Conservation (phyloP, 2,797 vertebrate genomes). For the Cichlasoma orientale region DNA sequence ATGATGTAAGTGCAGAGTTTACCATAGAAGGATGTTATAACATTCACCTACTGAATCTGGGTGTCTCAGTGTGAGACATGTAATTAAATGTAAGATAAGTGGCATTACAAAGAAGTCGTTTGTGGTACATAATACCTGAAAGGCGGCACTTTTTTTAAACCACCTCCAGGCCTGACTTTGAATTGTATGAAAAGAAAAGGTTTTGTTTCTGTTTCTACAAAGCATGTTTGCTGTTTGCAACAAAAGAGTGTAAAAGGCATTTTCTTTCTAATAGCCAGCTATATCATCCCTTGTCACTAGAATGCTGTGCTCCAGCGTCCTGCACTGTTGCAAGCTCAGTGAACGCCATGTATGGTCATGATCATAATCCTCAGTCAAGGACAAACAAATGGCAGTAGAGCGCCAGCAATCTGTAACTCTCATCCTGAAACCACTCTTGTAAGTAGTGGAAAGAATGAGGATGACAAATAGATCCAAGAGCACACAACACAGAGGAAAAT, state of each 20-base stretch:
- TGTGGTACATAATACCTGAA: background rate
- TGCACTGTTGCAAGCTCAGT: background rate
- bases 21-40: background rate
- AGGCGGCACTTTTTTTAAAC: background rate
- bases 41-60: background rate
- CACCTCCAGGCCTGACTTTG: background rate
- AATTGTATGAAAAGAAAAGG: background rate
- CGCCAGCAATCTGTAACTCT: constrained; percentile 22
- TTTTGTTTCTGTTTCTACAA: background rate
- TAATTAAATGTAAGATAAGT: background rate
- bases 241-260: constrained; percentile 5
- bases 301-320: constrained; percentile 1
- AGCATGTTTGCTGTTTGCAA: background rate
- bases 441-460: constrained; percentile 11
- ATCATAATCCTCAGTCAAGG: constrained; percentile 45
- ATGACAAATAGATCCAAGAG: constrained; percentile 24
- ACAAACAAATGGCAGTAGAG: constrained; percentile 31
- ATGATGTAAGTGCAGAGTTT: background rate
- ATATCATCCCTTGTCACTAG: constrained; percentile 11
- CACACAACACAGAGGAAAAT: background rate
- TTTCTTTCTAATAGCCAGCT: constrained; percentile 11
- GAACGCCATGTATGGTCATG: constrained; percentile 4
- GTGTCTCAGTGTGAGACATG: background rate
- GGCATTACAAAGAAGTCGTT: background rate
- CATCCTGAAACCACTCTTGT: background rate